Conservation (phyloP, 2,797 vertebrate species). For the Pelochelys cantorii region DNA sequence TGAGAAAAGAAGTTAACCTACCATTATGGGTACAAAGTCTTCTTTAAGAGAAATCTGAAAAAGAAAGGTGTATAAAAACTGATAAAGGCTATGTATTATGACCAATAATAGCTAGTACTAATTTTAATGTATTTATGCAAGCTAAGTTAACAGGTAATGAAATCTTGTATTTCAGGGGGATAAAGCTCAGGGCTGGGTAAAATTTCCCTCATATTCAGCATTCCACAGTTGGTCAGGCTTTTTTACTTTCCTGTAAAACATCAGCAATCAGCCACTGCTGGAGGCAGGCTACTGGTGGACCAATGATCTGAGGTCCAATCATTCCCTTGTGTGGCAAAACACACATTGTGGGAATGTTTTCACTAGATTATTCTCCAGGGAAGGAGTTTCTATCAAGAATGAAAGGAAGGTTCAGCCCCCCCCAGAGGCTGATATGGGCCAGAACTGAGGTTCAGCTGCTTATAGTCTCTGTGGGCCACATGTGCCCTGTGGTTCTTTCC, state of each 20-base stretch:
- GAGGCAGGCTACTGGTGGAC: not conserved
- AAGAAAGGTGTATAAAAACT: not conserved
- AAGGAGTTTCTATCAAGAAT: not conserved
- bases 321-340: not conserved
- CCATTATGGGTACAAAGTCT: not conserved
- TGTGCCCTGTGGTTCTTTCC: not conserved
- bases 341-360: not conserved
- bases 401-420: not conserved
- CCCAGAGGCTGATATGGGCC: not conserved
- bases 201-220: not conserved
- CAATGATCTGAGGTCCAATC: not conserved
- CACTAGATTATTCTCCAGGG: slow-evolving; percentile 3
- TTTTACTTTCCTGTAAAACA: not conserved
- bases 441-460: not conserved
- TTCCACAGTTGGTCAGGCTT: not conserved
- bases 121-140: not conserved
- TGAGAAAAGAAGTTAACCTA: not conserved
- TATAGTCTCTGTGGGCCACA: not conserved
- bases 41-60: not conserved
- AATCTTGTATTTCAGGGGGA: slow-evolving; percentile 11
- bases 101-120: not conserved
- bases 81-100: not conserved
- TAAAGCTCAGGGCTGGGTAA: not conserved
- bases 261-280: not conserved
- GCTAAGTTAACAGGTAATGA: not conserved